phyloP scores from a whole-genome alignment of 2,113 vertebrate genomes.

The Marcusenius ussheri region DNA sequence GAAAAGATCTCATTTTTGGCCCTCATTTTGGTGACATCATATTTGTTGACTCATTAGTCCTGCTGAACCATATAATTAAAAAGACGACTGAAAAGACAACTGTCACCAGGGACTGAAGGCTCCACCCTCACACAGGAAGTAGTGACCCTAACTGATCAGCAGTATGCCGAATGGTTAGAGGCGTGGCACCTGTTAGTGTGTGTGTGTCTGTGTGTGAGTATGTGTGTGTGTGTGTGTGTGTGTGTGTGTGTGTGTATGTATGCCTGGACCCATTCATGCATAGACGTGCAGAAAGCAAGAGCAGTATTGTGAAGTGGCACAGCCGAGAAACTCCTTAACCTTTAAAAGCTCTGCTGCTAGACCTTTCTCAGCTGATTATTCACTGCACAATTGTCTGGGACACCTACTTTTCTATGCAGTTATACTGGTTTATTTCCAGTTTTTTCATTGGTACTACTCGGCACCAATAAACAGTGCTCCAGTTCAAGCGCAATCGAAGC shows the following conservation, averaged over 20 bases:
- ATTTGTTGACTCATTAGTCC: background rate
- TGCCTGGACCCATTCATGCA: background rate
- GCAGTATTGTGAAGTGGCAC: background rate
- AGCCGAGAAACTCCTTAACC: background rate
- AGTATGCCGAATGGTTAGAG: background rate
- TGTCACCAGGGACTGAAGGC: background rate
- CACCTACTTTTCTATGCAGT: background rate
- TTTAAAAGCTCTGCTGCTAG: background rate
- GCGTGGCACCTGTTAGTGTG: background rate
- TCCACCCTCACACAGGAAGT: background rate
- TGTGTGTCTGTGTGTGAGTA: background rate
- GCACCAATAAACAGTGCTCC: background rate
- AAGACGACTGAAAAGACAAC: background rate
- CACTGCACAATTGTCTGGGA: background rate
- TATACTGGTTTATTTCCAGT: background rate
- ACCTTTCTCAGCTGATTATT: background rate
- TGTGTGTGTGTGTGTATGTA: background rate
- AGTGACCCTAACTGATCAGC: background rate
- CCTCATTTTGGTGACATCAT: background rate
- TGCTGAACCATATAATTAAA: background rate
- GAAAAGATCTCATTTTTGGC: background rate
- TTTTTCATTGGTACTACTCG: background rate
- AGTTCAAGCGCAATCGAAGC: background rate
- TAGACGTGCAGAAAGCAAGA: background rate
- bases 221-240: background rate